Evolutionary conservation across 2,888 invertebrate species (phyloP).

Genomic region (Ormyrus pomaceus): DNA sequence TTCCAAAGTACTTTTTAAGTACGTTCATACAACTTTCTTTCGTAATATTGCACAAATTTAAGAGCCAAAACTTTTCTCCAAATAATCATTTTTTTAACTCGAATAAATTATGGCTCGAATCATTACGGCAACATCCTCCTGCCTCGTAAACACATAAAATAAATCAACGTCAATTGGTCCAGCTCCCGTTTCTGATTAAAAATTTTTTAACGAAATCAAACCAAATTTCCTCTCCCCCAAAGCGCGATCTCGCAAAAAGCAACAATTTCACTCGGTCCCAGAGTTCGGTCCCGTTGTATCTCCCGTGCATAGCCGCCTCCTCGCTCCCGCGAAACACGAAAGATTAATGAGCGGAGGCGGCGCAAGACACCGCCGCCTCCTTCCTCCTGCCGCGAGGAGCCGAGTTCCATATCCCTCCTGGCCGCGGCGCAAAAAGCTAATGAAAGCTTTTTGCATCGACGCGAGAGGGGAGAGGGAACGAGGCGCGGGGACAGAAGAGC

Average conservation of each 20-base stretch:
- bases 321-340: constrained; percentile 33
- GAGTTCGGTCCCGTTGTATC: constrained; percentile 5
- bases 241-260: not conserved
- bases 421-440: constrained; percentile 66
- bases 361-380: not conserved
- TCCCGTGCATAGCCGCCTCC: not conserved
- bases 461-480: too few species aligned
- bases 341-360: constrained; percentile 45
- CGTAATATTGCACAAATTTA: too few species aligned
- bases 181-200: not conserved
- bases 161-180: constrained; percentile 7
- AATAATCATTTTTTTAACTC: not conserved
- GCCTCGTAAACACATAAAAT: not conserved
- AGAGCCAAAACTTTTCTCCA: too few species aligned
- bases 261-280: constrained; percentile 4
- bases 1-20: too few species aligned
- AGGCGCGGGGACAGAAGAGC: not conserved
- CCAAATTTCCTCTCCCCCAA: not conserved
- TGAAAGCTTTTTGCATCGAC: constrained; percentile 69
- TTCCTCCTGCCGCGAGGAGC: not conserved
- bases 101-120: too few species aligned
- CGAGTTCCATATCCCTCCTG: not conserved
- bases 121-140: too few species aligned
- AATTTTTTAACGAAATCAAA: not conserved
- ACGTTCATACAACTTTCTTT: too few species aligned